phyloP scores from a whole-genome alignment of 2,888 invertebrate species.

The Ametastegia equiseti region DNA sequence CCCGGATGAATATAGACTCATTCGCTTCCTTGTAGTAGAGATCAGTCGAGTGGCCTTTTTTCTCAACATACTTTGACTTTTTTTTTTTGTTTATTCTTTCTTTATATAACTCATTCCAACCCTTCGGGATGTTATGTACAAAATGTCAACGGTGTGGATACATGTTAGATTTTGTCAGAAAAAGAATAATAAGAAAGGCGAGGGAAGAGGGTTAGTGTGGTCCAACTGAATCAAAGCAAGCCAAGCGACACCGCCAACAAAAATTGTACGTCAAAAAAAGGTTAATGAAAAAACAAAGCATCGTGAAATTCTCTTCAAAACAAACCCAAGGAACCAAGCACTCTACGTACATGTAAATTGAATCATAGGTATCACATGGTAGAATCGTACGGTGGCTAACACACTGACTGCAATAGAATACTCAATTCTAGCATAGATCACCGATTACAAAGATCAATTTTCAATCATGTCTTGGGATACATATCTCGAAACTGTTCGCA shows the following conservation, averaged over 20 bases:
- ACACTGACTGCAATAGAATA: not conserved
- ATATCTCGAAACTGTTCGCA: not conserved
- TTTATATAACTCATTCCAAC: not conserved
- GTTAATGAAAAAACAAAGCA: constrained; percentile 52
- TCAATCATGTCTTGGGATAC: not conserved
- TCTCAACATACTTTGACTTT: not conserved
- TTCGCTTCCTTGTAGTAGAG: constrained; percentile 15
- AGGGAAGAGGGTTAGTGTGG: constrained; percentile 75
- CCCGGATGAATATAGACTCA: constrained; percentile 20
- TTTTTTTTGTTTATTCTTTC: not conserved
- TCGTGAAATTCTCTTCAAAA: constrained; percentile 52
- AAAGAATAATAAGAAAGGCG: constrained; percentile 69
- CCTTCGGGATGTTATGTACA: constrained; percentile 18
- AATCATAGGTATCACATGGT: constrained; percentile 37
- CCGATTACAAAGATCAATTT: not conserved
- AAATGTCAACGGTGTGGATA: constrained; percentile 42
- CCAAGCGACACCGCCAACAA: constrained; percentile 69
- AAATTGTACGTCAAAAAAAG: constrained; percentile 54
- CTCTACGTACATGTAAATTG: constrained; percentile 47
- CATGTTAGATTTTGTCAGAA: constrained; percentile 62
- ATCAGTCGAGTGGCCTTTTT: constrained; percentile 20
- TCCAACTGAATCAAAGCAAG: constrained; percentile 71
- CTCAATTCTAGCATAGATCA: not conserved
- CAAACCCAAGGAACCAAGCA: constrained; percentile 51
- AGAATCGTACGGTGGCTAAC: constrained; percentile 37